Percentiles rank a stretch among this genome's conserved stretches.
These are phyloP conservation scores for Seriola quinqueradiata DNA, from an alignment of 2,113 vertebrate genomes.

Conservation along the genomic window DNA sequence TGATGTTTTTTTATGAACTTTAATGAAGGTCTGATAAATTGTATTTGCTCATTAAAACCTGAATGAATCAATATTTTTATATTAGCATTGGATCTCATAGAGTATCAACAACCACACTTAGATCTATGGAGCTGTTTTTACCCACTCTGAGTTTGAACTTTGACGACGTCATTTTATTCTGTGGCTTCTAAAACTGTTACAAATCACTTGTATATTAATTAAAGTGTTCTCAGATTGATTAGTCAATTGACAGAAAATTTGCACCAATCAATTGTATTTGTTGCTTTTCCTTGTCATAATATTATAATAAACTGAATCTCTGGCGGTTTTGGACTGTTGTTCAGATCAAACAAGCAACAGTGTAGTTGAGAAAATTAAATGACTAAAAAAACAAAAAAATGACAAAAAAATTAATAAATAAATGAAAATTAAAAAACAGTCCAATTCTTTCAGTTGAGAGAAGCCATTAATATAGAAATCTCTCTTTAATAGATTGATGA, in stretches of 20 bases:
- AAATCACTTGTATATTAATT: no score
- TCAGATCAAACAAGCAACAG: no score
- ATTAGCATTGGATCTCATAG: neutral
- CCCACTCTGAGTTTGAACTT: no score
- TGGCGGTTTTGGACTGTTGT: neutral
- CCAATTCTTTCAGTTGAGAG: neutral
- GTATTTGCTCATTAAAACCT: neutral
- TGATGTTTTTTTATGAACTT: neutral
- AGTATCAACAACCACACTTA: no score
- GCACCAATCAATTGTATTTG: neutral
- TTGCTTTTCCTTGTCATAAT: neutral
- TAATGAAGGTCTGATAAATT: neutral
- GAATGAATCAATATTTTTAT: neutral
- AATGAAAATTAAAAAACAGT: neutral
- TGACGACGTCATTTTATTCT: no score
- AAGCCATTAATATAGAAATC: neutral
- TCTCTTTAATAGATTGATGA: conserved; percentile 15
- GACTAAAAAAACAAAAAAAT: no score
- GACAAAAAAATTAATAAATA: no score
- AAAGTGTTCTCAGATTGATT: neutral
- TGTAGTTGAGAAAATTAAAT: no score
- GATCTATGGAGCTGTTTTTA: neutral
- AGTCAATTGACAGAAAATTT: no score
- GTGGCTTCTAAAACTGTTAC: no score
- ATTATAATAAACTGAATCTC: neutral